Conservation (phyloP, 2,113 vertebrate species). For the Larimichthys crocea region DNA sequence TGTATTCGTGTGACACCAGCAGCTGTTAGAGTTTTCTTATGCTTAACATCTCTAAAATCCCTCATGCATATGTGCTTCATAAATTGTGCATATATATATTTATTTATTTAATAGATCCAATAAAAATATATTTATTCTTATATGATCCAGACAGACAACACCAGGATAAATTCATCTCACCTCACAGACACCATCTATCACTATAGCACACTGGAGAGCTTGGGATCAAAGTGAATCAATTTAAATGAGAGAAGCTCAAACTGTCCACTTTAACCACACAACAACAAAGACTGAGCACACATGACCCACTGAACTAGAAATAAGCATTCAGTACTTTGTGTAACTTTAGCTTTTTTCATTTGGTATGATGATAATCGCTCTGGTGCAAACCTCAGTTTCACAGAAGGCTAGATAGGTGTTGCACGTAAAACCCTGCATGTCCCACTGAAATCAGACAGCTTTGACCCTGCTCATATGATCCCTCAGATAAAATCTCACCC, state of each 20-base stretch:
- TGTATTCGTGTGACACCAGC: conserved; percentile 17
- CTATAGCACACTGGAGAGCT: conserved; percentile 28
- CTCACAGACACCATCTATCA: conserved; percentile 3
- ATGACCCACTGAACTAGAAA: conserved; percentile 7
- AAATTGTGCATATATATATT: conserved; percentile 22
- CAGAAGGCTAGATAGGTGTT: not conserved
- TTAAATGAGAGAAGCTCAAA: conserved; percentile 42
- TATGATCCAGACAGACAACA: conserved; percentile 17
- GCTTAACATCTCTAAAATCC: too few relatives aligned
- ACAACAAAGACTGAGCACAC: conserved; percentile 22
- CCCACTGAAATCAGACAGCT: not conserved
- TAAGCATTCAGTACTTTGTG: not conserved
- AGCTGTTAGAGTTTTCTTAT: conserved; percentile 10
- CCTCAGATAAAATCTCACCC: not conserved
- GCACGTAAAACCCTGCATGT: conserved; percentile 10
- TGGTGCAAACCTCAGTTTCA: not conserved
- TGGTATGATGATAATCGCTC: conserved; percentile 33
- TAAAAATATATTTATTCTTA: conserved; percentile 50
- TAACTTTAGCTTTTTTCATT: conserved; percentile 20
- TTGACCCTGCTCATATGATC: not conserved
- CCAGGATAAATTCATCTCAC: conserved; percentile 1
- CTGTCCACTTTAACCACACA: conserved; percentile 12
- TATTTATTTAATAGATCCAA: conserved; percentile 37
- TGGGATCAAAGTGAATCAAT: not conserved
- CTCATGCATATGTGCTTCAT: conserved; percentile 21